A percentile compares a stretch with the other conserved stretches of the same genome.
These are phyloP conservation scores for Trypoxylon attenuatum DNA, from an alignment of 2,888 invertebrate genomes.

Conservation along the genomic window DNA sequence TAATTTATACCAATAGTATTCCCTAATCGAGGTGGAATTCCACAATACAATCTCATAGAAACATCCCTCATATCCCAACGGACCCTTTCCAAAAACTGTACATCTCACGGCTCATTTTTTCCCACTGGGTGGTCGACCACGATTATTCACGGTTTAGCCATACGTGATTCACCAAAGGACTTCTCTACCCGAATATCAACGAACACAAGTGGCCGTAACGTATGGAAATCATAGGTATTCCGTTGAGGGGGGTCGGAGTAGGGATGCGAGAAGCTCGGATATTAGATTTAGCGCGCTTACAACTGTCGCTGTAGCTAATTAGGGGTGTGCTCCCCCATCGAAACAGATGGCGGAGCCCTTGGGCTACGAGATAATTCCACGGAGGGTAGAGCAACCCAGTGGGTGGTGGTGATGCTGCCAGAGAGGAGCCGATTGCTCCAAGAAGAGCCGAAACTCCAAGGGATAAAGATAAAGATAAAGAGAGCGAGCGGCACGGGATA, in stretches of 20 bases:
- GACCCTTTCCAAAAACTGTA: not conserved
- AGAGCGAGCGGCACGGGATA: not conserved
- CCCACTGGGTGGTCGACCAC: not conserved
- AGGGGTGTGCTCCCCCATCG: conserved; percentile 63
- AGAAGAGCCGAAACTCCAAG: conserved; percentile 21
- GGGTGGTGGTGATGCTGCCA: conserved; percentile 13
- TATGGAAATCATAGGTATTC: conserved; percentile 38
- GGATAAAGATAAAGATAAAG: conserved; percentile 9
- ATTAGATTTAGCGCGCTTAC: conserved; percentile 70
- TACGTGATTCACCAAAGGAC: not conserved
- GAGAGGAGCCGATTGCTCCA: conserved; percentile 9
- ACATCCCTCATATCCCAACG: conserved; percentile 7
- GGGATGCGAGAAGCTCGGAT: conserved; percentile 57
- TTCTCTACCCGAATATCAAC: not conserved
- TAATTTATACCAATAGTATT: not conserved
- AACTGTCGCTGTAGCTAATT: conserved; percentile 70
- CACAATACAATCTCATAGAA: conserved; percentile 7
- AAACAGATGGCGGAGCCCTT: conserved; percentile 73
- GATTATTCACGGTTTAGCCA: conserved; percentile 26
- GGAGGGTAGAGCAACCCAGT: conserved; percentile 42
- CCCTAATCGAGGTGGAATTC: not conserved
- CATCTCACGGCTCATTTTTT: conserved; percentile 13
- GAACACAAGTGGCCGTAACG: conserved; percentile 14
- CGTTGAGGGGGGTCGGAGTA: too few species aligned
- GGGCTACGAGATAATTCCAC: conserved; percentile 67